phyloP scores from a whole-genome alignment of 2,888 invertebrate species.

The Archips xylosteana region DNA sequence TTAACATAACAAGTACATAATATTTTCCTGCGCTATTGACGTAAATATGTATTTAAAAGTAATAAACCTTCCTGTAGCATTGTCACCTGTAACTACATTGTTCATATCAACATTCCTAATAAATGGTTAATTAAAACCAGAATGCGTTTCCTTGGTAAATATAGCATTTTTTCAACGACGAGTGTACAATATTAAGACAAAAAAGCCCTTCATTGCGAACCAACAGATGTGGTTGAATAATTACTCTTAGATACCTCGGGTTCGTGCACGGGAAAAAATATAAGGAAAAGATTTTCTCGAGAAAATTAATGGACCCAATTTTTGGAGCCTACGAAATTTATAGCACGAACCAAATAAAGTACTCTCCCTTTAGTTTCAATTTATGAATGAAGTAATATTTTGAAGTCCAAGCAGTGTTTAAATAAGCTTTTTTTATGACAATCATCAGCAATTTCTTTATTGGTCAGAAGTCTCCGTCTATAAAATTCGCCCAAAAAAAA shows the following conservation, averaged over 20 bases:
- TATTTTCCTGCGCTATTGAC: too few relatives aligned
- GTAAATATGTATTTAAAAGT: too few relatives aligned
- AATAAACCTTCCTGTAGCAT: too few relatives aligned
- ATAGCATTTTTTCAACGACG: background rate
- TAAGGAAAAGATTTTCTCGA: slow-evolving; percentile 37
- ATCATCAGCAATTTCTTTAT: too few relatives aligned
- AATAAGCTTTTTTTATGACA: background rate
- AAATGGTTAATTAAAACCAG: background rate
- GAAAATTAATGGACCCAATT: slow-evolving; percentile 40
- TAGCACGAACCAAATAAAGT: slow-evolving; percentile 16
- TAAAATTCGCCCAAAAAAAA: too few relatives aligned
- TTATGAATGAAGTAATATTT: background rate
- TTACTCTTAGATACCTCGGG: slow-evolving; percentile 54
- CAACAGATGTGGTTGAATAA: slow-evolving; percentile 72
- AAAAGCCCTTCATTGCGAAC: slow-evolving; percentile 63
- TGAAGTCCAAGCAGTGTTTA: background rate
- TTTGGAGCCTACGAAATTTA: slow-evolving; percentile 33
- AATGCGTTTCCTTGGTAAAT: background rate
- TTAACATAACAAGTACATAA: too few relatives aligned
- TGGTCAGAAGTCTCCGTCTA: too few relatives aligned
- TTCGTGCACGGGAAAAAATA: slow-evolving; percentile 41
- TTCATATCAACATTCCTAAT: background rate
- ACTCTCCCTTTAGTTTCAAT: slow-evolving; percentile 8
- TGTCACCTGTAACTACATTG: too few relatives aligned
- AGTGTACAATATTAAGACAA: slow-evolving; percentile 46